phyloP scores from a whole-genome alignment of 2,888 invertebrate genomes.

The Macrosoma leucophasiata region DNA sequence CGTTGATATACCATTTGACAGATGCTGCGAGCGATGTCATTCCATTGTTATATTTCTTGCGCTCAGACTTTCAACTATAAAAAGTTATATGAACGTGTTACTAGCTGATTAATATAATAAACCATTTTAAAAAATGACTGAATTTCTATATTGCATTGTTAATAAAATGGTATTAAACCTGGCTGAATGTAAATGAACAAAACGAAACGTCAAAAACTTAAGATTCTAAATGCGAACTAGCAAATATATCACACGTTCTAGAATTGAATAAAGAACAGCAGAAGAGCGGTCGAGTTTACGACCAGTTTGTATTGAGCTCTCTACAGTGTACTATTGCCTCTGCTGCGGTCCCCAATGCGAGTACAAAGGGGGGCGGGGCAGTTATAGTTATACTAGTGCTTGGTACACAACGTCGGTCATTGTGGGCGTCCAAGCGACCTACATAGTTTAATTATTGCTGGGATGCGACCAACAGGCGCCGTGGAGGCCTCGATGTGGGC shows the following conservation, averaged over 20 bases:
- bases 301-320: constrained; percentile 15
- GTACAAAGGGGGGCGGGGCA: constrained; percentile 22
- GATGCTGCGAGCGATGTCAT: constrained; percentile 37
- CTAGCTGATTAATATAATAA: no score
- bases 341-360: constrained; percentile 10
- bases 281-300: constrained; percentile 27
- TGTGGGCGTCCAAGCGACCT: constrained; percentile 67
- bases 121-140: no score
- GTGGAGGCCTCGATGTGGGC: constrained; percentile 51
- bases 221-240: constrained; percentile 11
- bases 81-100: no score
- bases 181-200: constrained; percentile 3
- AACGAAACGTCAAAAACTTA: constrained; percentile 1
- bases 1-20: constrained; percentile 45
- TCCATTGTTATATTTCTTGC: constrained; percentile 42
- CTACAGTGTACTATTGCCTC: constrained; percentile 13
- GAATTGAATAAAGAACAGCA: constrained; percentile 63
- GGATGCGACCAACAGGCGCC: constrained; percentile 68
- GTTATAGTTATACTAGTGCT: constrained; percentile 38
- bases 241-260: constrained; percentile 41
- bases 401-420: constrained; percentile 45
- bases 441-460: constrained; percentile 69
- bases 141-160: no score
- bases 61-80: constrained; percentile 15
- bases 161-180: constrained; percentile 9